Base-by-base conservation (phyloP, 2,113 vertebrate genomes). In the Limanda limanda region DNA sequence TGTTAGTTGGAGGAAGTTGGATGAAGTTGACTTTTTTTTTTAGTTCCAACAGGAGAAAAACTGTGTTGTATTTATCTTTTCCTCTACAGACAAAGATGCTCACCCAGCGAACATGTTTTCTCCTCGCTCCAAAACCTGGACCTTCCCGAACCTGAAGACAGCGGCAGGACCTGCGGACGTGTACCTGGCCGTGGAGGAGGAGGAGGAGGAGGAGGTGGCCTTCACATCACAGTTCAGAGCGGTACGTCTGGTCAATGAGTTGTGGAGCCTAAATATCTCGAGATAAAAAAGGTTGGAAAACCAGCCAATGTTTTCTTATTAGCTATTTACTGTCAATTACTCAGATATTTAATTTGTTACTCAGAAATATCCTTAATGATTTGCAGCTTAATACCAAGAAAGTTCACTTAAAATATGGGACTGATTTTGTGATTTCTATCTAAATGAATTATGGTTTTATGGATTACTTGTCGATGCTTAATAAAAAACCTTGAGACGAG, bases 71-170 rank as follows among this genome's bases (percentile, higher is more conserved):
- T 55, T 42, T 45, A 5, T 14, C 12, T 45, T 14, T 24, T n/a
- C 25, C 3, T 23, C 20, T 42, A 1, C 82, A 94, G 93, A 93
- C 61, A 88, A 82, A 77, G 92, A 94, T 17, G 60, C 76, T 45
- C 89, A 81, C 1, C 89, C 88, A 65, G 68, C 83, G 0, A 89
- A 91, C 65, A 67, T 93, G 83, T 89, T 90, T 6, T 90, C 91
- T 2, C 89, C 88, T 6, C 91, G 89, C 71, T 90, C 95, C 58
- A 97, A 96, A 91, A 96, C 96, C 58, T 97, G 96, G 96, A 97
- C 96, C 25, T 97, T 97, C 91, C 96, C 97, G 72, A 97, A 95
- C 42, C 89, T 95, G 69, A 96, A 95, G 91, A 92, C 94, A 10
- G 92, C 94, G 0, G 59, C 87, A 3, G 93, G 89, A 1, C 81